Conservation (phyloP, 2,888 invertebrate genomes). For the Amphipoea lucens region DNA sequence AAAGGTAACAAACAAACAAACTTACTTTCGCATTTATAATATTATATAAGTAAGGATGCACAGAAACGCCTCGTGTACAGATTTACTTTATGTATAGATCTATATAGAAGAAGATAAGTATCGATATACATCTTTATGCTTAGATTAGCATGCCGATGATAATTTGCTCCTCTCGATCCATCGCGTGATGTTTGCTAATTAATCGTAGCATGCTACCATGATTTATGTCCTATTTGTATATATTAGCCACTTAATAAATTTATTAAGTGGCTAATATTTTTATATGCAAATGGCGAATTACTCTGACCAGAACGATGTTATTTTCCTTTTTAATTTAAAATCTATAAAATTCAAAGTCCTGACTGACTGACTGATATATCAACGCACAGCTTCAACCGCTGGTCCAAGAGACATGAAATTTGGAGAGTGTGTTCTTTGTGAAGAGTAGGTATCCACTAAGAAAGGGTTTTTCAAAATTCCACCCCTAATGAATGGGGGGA, state of each 20-base stretch:
- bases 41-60: too few species aligned
- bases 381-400: too few species aligned
- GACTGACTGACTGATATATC: too few species aligned
- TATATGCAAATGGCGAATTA: conserved; percentile 20
- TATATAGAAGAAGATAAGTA: background rate
- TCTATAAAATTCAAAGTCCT: background rate
- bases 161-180: conserved; percentile 32
- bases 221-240: conserved; percentile 32
- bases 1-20: too few species aligned
- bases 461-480: too few species aligned
- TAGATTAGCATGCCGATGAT: conserved; percentile 32
- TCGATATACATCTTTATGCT: background rate
- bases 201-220: conserved; percentile 29
- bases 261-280: conserved; percentile 20
- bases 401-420: too few species aligned
- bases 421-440: too few species aligned
- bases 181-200: conserved; percentile 46
- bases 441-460: too few species aligned
- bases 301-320: background rate
- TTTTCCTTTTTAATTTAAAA: background rate
- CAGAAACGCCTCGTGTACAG: background rate
- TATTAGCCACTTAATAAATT: too few species aligned
- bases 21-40: too few species aligned
- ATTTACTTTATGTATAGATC: background rate
- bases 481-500: too few species aligned